Evolutionary conservation across 2,888 invertebrate genomes (phyloP).

Genomic region (Tortrix viridana): DNA sequence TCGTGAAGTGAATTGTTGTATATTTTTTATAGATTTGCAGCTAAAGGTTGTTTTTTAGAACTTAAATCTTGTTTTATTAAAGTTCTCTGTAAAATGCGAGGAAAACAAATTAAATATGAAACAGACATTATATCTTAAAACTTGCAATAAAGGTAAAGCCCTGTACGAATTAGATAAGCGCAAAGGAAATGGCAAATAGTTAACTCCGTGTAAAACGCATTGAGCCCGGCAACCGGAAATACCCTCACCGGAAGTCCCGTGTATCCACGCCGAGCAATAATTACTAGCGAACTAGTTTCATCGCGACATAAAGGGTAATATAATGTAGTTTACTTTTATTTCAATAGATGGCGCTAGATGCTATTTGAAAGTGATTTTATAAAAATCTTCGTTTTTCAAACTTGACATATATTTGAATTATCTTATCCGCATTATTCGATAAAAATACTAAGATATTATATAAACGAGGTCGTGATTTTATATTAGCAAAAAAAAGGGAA

Average conservation of each 20-base stretch:
- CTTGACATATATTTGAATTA: too few relatives aligned
- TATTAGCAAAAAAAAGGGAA: too few relatives aligned
- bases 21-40: too few relatives aligned
- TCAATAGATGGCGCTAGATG: background rate
- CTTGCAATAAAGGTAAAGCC: background rate
- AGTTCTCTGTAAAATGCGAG: background rate
- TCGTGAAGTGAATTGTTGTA: background rate
- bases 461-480: too few relatives aligned
- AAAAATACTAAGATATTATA: too few relatives aligned
- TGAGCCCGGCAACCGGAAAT: constrained; percentile 11
- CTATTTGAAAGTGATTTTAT: background rate
- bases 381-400: background rate
- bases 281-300: constrained; percentile 13
- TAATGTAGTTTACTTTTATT: background rate
- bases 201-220: constrained; percentile 30
- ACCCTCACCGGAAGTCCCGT: constrained; percentile 24
- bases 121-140: background rate
- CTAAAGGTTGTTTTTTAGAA: too few relatives aligned
- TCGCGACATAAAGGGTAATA: background rate
- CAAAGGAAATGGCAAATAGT: constrained; percentile 33
- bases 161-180: constrained; percentile 23
- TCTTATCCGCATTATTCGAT: too few relatives aligned
- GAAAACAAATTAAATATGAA: background rate
- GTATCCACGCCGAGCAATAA: constrained; percentile 16
- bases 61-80: too few relatives aligned